Conservation (phyloP, 2,113 vertebrate genomes). For the Scortum barcoo region DNA sequence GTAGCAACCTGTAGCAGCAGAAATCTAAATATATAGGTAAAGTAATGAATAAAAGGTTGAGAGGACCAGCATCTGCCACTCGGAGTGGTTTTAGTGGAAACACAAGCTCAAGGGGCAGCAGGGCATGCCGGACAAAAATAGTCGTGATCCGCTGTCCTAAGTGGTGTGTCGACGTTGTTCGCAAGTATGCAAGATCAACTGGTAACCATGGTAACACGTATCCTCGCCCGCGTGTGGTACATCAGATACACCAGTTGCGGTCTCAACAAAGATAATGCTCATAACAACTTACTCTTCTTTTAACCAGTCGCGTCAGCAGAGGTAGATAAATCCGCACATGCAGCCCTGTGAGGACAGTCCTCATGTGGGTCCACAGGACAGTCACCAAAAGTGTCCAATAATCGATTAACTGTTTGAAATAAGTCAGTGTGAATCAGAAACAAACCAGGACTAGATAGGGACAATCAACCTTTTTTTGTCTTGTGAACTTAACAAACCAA, state of each 20-base stretch:
- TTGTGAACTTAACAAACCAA: neutral
- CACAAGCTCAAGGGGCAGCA: neutral
- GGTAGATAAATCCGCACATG: neutral
- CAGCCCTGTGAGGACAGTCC: too few relatives aligned
- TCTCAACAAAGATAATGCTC: neutral
- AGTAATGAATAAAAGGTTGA: neutral
- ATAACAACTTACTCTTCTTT: neutral
- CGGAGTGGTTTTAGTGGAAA: neutral
- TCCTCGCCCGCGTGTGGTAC: neutral
- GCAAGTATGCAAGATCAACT: neutral
- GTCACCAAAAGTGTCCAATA: neutral
- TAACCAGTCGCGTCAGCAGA: neutral
- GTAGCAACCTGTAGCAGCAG: neutral
- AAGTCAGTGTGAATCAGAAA: neutral
- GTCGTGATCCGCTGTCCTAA: neutral
- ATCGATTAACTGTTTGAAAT: neutral
- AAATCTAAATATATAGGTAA: neutral
- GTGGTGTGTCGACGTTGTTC: neutral
- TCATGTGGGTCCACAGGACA: neutral
- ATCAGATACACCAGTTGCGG: neutral
- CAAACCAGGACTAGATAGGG: neutral
- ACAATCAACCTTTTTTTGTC: neutral
- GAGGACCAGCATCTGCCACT: neutral
- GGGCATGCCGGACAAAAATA: neutral
- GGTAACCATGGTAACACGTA: neutral